Percentiles rank a stretch among this genome's conserved stretches.
Evolutionary conservation across 1,140 invertebrate species (phyloP).

Genomic region (Galleria mellonella): DNA sequence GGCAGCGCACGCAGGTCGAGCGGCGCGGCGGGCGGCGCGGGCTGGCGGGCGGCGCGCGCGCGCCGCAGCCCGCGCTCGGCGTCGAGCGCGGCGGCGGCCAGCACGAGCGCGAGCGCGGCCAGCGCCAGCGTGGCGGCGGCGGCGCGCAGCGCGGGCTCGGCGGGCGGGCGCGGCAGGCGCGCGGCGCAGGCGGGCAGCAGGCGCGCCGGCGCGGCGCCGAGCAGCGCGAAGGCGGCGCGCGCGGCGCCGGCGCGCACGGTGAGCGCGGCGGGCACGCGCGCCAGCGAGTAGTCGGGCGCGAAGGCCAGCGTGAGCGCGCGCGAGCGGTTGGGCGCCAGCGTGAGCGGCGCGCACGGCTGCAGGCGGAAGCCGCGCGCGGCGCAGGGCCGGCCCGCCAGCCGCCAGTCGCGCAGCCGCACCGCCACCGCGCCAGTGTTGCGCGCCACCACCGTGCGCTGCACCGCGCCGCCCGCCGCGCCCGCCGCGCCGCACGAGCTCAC

Average conservation of each 20-base stretch:
- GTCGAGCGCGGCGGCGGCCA: conserved; percentile 34
- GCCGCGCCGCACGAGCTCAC: not conserved
- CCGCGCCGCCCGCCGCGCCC: not conserved
- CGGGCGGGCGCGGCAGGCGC: conserved; percentile 84
- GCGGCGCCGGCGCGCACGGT: conserved; percentile 50
- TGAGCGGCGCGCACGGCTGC: conserved; percentile 75
- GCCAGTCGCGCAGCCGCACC: not conserved
- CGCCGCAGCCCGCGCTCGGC: conserved; percentile 35
- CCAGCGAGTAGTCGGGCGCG: conserved; percentile 93
- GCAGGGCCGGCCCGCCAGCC: not conserved
- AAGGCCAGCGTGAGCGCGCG: conserved; percentile 80
- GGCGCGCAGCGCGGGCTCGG: conserved; percentile 78
- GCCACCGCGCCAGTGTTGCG: not conserved
- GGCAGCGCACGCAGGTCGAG: conserved; percentile 25
- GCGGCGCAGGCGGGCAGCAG: conserved; percentile 81
- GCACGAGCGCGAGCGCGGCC: conserved; percentile 31
- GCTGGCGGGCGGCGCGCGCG: conserved; percentile 20
- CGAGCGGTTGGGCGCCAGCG: conserved; percentile 67
- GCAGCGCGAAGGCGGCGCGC: conserved; percentile 79
- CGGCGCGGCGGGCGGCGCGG: conserved; percentile 17
- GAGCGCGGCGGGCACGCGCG: conserved; percentile 81
- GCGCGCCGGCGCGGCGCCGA: conserved; percentile 87
- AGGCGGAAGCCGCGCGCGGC: conserved; percentile 1
- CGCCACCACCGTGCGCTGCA: not conserved
- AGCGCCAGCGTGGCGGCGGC: conserved; percentile 23